Evolutionary conservation across 2,888 invertebrate genomes (phyloP).

Genomic region (Netelia virgata): DNA sequence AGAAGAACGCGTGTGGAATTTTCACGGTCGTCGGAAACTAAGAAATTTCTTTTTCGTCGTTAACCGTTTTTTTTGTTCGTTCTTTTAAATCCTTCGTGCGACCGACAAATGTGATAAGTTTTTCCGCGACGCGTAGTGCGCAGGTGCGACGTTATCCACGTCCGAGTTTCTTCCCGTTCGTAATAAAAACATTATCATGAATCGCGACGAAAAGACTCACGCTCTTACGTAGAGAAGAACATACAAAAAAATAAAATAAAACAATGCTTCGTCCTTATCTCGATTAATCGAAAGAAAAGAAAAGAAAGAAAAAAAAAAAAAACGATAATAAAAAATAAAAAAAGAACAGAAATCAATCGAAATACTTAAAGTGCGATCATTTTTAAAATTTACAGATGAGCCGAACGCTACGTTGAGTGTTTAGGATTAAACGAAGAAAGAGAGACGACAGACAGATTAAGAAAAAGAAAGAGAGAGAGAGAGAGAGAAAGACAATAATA

Average conservation of each 20-base stretch:
- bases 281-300: background rate
- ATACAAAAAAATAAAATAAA: background rate
- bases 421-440: slow-evolving; percentile 13
- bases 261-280: slow-evolving; percentile 27
- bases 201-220: slow-evolving; percentile 42
- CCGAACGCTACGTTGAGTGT: slow-evolving; percentile 55
- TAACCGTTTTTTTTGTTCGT: no score
- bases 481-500: slow-evolving; percentile 18
- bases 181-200: slow-evolving; percentile 21
- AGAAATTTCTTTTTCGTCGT: no score
- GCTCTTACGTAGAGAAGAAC: background rate
- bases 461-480: slow-evolving; percentile 29
- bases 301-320: slow-evolving; percentile 1
- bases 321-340: background rate
- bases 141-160: background rate
- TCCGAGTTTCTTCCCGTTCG: no score
- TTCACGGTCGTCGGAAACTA: no score
- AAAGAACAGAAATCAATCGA: background rate
- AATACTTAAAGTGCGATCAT: slow-evolving; percentile 39
- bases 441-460: slow-evolving; percentile 47
- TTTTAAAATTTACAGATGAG: slow-evolving; percentile 68
- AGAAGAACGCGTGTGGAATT: no score
- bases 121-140: background rate
- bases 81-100: background rate
- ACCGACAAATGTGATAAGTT: background rate